These are phyloP conservation scores for Phyllotreta striolata DNA, from an alignment of 2,888 invertebrate genomes.

Conservation along the genomic window DNA sequence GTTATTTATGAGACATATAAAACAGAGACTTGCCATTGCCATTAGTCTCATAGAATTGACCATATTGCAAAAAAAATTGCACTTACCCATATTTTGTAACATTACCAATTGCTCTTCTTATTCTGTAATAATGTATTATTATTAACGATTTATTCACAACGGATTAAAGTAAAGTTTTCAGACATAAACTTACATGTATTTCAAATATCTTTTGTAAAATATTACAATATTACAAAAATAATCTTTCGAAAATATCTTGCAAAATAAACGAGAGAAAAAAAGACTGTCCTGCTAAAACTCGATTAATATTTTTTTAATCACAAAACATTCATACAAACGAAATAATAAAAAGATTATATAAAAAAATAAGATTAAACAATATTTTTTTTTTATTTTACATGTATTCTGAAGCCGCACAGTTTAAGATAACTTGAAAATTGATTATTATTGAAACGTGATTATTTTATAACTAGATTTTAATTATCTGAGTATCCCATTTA, in stretches of 20 bases:
- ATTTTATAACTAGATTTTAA: constrained; percentile 20
- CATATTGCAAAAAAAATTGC: no score
- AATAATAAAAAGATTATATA: constrained; percentile 32
- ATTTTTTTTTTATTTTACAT: constrained; percentile 37
- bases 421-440: constrained; percentile 26
- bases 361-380: constrained; percentile 41
- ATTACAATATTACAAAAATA: constrained; percentile 41
- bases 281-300: constrained; percentile 8
- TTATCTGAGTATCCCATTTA: constrained; percentile 2
- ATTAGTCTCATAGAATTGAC: no score
- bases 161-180: constrained; percentile 14
- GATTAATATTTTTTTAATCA: constrained; percentile 14
- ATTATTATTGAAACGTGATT: constrained; percentile 9
- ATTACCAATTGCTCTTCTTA: no score
- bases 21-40: no score
- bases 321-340: constrained; percentile 33
- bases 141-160: no score
- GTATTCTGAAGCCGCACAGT: constrained; percentile 29
- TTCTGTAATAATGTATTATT: no score
- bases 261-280: constrained; percentile 34
- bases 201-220: constrained; percentile 33
- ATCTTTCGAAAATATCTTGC: constrained; percentile 40
- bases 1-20: no score
- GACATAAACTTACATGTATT: constrained; percentile 41
- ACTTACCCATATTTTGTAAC: no score